phyloP scores from a whole-genome alignment of 2,797 vertebrate genomes.

The Coccyzus lansbergi region DNA sequence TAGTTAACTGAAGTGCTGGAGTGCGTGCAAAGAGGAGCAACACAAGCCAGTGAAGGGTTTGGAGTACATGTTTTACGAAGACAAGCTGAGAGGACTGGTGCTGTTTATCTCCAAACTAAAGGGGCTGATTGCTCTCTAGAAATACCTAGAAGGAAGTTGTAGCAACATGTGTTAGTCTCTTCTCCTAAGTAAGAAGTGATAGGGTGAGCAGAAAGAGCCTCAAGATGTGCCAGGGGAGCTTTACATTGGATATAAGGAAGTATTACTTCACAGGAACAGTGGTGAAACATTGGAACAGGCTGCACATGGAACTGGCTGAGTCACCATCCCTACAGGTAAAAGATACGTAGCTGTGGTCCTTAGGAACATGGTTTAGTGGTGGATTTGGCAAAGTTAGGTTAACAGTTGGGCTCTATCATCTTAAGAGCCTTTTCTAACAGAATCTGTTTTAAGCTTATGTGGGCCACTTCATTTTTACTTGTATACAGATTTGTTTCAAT shows the following conservation, averaged over 20 bases:
- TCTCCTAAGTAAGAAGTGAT: not conserved
- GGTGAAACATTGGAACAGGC: not conserved
- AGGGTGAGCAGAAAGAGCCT: not conserved
- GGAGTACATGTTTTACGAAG: not conserved
- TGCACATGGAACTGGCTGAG: not conserved
- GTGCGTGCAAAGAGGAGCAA: accelerated
- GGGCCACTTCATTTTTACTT: not conserved
- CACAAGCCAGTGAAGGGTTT: not conserved
- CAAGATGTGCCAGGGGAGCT: not conserved
- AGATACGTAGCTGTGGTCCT: accelerated
- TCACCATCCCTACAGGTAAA: not conserved
- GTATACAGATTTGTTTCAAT: not conserved
- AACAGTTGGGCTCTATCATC: not conserved
- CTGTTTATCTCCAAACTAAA: not conserved
- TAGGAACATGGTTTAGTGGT: not conserved
- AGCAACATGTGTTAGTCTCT: accelerated
- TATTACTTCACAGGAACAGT: not conserved
- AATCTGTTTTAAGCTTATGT: not conserved
- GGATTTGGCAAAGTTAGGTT: not conserved
- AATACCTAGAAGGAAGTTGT: too few species aligned
- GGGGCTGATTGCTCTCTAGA: not conserved
- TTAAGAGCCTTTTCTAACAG: not conserved
- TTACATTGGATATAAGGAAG: not conserved
- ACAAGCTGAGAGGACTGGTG: not conserved
- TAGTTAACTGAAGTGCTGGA: not conserved